Base-by-base conservation (phyloP, 2,888 invertebrate species). In the Aspidapion aeneum region DNA sequence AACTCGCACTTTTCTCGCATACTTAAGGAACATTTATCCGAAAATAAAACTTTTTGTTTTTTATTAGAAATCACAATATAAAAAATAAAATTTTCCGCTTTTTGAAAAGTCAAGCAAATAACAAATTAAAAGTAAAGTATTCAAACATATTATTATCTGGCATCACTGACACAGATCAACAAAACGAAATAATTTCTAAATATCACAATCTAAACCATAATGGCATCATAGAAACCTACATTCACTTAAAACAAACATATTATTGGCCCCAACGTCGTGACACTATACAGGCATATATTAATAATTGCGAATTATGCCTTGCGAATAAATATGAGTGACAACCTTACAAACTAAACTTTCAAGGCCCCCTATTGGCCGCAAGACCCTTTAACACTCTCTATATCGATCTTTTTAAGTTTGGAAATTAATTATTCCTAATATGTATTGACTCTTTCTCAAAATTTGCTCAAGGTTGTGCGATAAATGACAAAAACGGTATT, bases 401-500 rank as follows among this genome's bases (percentile, higher is more conserved):
- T 61, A 7, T 63, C 1, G 61, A 63, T 18, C 21, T 49, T n/a
- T 63, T 62, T 20, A 35, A 60, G 9, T 55, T 59, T 59, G 18
- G 17, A 21, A 54, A 59, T 20, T 18, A n/a, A 18, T 20, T 48
- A 55, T 63, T 59, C 50, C 18, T 63, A n/a, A 63, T 59, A 3
- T 48, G 59, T 9, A 60, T 64, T 9, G 64, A 64, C 20, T 50
- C 61, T 5, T 64, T 64, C n/a, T 61, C 57, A 17, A 64, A 66
- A 57, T 61, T 61, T 48, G 56, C 35, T 1, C 63, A 66, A 62
- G 66, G 56, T 5, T 63, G 58, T 35, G 60, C 48, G 22, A 35
- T 66, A 1, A 17, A 21, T 17, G 58, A 63, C 35, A 51, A 61
- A 60, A 62, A 62, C n/a, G 60, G 62, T 1, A 50, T 65, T 1